Percentiles rank a stretch among this genome's conserved stretches.
Conservation (phyloP, 2,797 vertebrate genomes). For the Epinephelus awoara region DNA sequence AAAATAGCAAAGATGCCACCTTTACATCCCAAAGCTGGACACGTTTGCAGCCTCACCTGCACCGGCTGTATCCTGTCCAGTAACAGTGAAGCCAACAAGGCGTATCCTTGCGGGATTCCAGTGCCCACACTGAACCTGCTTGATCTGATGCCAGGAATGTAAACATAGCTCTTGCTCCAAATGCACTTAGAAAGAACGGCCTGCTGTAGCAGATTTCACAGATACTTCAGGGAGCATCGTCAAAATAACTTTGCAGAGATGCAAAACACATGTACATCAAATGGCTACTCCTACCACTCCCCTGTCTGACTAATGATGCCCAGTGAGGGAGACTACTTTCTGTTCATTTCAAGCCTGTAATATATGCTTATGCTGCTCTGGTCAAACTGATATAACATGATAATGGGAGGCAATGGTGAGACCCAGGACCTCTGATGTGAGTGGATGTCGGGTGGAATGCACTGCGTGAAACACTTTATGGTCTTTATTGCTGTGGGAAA, state of each 20-base stretch:
- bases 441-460: conserved; percentile 41
- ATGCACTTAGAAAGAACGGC: background rate
- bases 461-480: conserved; percentile 19
- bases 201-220: background rate
- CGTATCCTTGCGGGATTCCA: background rate
- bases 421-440: conserved; percentile 26
- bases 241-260: background rate
- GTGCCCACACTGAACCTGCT: conserved; percentile 6
- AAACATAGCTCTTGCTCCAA: conserved; percentile 28
- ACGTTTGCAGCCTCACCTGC: conserved; percentile 6
- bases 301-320: background rate
- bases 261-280: conserved; percentile 6
- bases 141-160: conserved; percentile 31
- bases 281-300: background rate
- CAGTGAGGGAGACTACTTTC: conserved; percentile 3
- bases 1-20: conserved; percentile 43
- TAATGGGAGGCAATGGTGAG: conserved; percentile 42
- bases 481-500: conserved; percentile 23
- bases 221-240: background rate
- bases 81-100: conserved; percentile 17
- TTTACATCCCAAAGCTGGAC: conserved; percentile 24
- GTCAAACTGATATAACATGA: conserved; percentile 6
- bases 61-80: background rate
- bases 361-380: conserved; percentile 8
- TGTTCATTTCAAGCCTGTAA: background rate